A percentile compares a stretch with the other conserved stretches of the same genome.
phyloP scores from a whole-genome alignment of 2,113 vertebrate genomes.

The Panurus biarmicus region DNA sequence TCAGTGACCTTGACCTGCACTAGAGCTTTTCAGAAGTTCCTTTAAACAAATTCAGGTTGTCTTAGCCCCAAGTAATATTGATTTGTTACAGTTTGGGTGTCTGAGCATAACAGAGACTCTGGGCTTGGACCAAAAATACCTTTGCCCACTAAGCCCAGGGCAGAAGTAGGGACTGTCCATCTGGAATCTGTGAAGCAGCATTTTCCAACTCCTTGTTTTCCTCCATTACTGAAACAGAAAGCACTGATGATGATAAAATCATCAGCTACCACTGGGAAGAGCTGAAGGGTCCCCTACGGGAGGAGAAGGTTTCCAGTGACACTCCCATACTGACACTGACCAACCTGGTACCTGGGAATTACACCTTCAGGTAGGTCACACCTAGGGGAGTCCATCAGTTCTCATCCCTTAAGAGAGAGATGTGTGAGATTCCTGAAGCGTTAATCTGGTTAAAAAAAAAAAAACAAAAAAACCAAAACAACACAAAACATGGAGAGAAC shows the following conservation, averaged over 20 bases:
- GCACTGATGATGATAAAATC: conserved; percentile 93
- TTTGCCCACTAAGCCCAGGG: neutral
- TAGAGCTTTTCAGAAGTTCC: neutral
- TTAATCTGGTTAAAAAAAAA: neutral
- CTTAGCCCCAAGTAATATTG: neutral
- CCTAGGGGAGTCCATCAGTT: neutral
- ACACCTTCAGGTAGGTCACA: conserved; percentile 87
- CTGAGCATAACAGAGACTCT: neutral
- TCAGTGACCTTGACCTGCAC: neutral
- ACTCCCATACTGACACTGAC: conserved; percentile 84
- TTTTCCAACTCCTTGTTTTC: neutral
- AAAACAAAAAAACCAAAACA: neutral
- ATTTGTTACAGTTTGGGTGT: neutral
- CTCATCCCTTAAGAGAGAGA: neutral
- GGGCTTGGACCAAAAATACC: neutral
- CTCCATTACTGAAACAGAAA: conserved; percentile 71
- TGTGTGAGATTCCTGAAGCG: neutral
- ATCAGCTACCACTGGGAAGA: conserved; percentile 94
- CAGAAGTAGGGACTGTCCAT: neutral
- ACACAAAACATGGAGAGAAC: neutral
- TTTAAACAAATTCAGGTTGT: neutral
- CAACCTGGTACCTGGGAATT: conserved; percentile 91
- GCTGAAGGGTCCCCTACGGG: conserved; percentile 89
- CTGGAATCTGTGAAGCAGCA: neutral
- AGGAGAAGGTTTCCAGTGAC: conserved; percentile 89